phyloP scores from a whole-genome alignment of 2,113 vertebrate species.

The Nothoprocta perdicaria region DNA sequence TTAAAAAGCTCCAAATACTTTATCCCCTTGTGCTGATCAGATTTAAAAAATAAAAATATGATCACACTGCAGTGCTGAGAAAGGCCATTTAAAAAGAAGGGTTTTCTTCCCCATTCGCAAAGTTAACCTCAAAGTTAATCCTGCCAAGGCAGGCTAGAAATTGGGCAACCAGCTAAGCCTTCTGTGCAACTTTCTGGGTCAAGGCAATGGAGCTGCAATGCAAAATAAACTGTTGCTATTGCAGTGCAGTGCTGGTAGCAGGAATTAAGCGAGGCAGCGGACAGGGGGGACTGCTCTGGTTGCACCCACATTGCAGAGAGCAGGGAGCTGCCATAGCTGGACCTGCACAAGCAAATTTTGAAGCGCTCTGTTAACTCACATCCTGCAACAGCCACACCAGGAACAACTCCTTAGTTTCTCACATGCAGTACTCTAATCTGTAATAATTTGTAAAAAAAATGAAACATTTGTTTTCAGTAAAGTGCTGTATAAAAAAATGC shows the following conservation, averaged over 20 bases:
- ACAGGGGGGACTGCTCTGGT: neutral
- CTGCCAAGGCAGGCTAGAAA: neutral
- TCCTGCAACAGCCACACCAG: neutral
- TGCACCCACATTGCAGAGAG: neutral
- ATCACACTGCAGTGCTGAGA: neutral
- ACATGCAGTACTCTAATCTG: neutral
- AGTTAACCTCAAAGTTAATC: neutral
- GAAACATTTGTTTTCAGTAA: neutral
- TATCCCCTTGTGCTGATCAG: neutral
- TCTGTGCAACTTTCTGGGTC: neutral
- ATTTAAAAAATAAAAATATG: too few species aligned
- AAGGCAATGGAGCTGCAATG: neutral
- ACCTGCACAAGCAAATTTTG: neutral
- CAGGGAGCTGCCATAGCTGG: accelerated
- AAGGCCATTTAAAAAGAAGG: neutral
- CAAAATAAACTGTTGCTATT: neutral
- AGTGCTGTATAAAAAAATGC: neutral
- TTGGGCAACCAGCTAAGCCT: neutral
- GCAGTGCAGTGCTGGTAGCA: neutral
- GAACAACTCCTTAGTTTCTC: neutral
- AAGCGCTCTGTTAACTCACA: neutral
- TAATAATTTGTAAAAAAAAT: neutral
- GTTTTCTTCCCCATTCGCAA: neutral
- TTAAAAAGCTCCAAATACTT: neutral
- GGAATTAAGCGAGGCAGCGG: neutral